A percentile compares a stretch with the other conserved stretches of the same genome.
Evolutionary conservation across 2,797 vertebrate genomes (phyloP).

Genomic region (Xiphophorus birchmanni): DNA sequence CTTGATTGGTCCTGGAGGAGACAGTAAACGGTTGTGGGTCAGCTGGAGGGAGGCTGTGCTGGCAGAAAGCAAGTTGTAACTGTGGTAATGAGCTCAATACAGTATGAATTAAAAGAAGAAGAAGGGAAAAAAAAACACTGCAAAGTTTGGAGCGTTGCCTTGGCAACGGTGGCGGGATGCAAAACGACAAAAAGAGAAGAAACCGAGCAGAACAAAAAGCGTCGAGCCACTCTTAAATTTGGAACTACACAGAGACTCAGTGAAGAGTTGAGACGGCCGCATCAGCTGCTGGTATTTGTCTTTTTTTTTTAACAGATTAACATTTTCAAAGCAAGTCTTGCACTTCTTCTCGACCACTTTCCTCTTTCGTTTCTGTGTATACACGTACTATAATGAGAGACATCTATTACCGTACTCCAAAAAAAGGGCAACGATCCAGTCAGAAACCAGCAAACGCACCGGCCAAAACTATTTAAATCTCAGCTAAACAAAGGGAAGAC

Average conservation of each 20-base stretch:
- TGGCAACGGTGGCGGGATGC: constrained; percentile 45
- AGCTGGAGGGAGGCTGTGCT: constrained; percentile 55
- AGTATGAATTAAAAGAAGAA: constrained; percentile 37
- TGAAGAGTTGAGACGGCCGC: constrained; percentile 18
- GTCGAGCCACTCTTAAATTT: constrained; percentile 63
- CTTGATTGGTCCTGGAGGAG: constrained; percentile 65
- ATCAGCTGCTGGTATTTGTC: constrained; percentile 12
- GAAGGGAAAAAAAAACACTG: neutral
- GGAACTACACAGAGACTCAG: constrained; percentile 37
- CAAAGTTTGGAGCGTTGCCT: constrained; percentile 58
- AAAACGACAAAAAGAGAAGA: constrained; percentile 48
- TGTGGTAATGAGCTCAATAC: constrained; percentile 71
- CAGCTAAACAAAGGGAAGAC: constrained; percentile 66
- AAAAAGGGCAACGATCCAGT: constrained; percentile 51
- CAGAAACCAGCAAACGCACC: constrained; percentile 37
- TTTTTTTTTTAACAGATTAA: neutral
- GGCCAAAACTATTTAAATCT: constrained; percentile 67
- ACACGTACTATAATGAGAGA: constrained; percentile 14
- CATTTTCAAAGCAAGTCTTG: constrained; percentile 11
- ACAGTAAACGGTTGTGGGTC: constrained; percentile 69
- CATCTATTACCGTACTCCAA: constrained; percentile 33
- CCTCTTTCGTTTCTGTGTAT: constrained; percentile 21
- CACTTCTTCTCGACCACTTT: neutral
- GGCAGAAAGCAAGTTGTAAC: constrained; percentile 60
- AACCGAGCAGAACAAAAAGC: constrained; percentile 58